These are phyloP conservation scores for Syngnathoides biaculeatus DNA, from an alignment of 2,113 vertebrate species.

Conservation along the genomic window DNA sequence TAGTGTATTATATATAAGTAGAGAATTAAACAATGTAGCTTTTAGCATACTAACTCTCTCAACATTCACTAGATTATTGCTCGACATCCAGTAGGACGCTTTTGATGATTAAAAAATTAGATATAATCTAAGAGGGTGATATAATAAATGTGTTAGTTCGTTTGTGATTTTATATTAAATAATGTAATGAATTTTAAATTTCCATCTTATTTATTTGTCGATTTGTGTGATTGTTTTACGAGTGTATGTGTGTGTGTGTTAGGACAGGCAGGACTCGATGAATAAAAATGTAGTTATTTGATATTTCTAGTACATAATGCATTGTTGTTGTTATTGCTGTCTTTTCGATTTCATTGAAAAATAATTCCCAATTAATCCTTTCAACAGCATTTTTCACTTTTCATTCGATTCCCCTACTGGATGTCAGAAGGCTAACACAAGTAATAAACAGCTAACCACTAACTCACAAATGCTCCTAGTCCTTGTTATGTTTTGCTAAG, in stretches of 20 bases:
- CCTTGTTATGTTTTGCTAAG: not conserved
- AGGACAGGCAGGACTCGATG: no score
- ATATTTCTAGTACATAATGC: no score
- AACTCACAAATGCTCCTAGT: conserved; percentile 15
- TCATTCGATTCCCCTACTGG: conserved; percentile 18
- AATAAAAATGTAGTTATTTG: no score
- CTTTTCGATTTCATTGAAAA: not conserved
- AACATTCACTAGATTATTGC: conserved; percentile 5
- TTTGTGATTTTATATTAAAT: no score
- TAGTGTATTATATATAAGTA: not conserved
- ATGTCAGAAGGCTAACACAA: conserved; percentile 7
- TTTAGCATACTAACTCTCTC: conserved; percentile 10
- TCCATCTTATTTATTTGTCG: no score
- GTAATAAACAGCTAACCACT: conserved; percentile 31
- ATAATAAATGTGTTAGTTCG: not conserved
- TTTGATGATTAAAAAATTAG: conserved; percentile 1
- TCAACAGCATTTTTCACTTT: not conserved
- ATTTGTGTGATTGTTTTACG: no score
- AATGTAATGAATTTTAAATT: no score
- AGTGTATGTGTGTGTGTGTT: no score
- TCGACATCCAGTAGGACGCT: conserved; percentile 34
- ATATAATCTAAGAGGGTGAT: no score
- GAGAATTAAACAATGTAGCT: not conserved
- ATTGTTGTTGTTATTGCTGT: no score
- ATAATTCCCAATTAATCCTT: not conserved